phyloP scores from a whole-genome alignment of 1,140 invertebrate species.

The Babylonia areolata region DNA sequence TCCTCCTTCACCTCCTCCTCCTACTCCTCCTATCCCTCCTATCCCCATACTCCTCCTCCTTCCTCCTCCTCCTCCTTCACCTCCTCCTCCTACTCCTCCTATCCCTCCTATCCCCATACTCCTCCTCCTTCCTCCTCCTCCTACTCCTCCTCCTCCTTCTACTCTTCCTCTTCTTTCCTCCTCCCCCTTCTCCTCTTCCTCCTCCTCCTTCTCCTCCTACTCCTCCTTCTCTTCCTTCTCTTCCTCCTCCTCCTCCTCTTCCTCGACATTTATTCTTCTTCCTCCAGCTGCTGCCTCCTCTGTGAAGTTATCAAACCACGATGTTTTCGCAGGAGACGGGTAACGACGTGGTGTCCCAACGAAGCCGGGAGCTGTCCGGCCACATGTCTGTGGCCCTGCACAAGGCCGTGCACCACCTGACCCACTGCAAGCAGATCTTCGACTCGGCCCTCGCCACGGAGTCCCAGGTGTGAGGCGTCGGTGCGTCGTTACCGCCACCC shows the following conservation, averaged over 20 bases:
- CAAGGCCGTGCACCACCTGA: constrained; percentile 9
- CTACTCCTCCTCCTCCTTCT: too few relatives aligned
- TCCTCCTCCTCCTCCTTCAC: too few relatives aligned
- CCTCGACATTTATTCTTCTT: neutral
- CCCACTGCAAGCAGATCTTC: constrained; percentile 7
- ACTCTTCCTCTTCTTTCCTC: too few relatives aligned
- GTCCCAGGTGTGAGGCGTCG: neutral
- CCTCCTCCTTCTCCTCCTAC: too few relatives aligned
- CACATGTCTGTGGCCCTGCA: neutral
- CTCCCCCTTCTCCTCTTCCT: too few relatives aligned
- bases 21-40: too few relatives aligned
- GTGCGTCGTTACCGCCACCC: neutral
- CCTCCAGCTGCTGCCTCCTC: neutral
- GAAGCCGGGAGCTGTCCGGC: neutral
- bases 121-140: too few relatives aligned
- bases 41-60: too few relatives aligned
- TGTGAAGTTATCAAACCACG: neutral
- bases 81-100: too few relatives aligned
- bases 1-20: too few relatives aligned
- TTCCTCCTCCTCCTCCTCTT: neutral
- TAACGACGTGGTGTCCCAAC: neutral
- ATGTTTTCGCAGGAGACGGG: neutral
- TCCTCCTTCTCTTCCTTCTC: neutral
- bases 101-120: too few relatives aligned
- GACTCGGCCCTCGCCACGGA: neutral